These are phyloP conservation scores for Pyrrhia umbra DNA, from an alignment of 2,888 invertebrate species.

Conservation along the genomic window DNA sequence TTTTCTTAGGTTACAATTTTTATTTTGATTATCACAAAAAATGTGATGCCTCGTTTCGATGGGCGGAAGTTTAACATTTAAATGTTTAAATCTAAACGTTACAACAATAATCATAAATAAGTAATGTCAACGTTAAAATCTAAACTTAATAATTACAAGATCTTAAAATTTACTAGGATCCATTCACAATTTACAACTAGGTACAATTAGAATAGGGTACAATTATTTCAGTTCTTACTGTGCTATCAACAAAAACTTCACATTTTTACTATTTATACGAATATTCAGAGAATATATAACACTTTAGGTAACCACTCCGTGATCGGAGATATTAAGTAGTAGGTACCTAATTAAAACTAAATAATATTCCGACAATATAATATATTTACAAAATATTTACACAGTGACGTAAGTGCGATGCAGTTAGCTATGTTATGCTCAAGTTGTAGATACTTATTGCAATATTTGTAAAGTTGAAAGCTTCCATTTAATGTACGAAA, in stretches of 20 bases:
- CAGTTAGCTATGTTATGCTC: constrained; percentile 39
- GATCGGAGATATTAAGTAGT: constrained; percentile 35
- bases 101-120: constrained; percentile 71
- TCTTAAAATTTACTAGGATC: constrained; percentile 86
- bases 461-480: constrained; percentile 12
- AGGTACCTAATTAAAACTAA: constrained; percentile 57
- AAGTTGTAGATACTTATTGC: constrained; percentile 26
- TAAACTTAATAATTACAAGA: constrained; percentile 75
- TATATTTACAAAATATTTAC: constrained; percentile 69
- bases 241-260: constrained; percentile 62
- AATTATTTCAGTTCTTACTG: constrained; percentile 70
- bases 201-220: constrained; percentile 63
- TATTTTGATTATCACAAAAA: constrained; percentile 56
- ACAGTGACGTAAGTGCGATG: constrained; percentile 48
- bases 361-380: constrained; percentile 50
- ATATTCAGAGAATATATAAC: constrained; percentile 57
- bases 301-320: constrained; percentile 60
- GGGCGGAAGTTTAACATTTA: constrained; percentile 68
- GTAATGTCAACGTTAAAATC: constrained; percentile 66
- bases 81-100: constrained; percentile 61
- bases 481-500: background rate
- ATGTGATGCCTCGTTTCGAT: constrained; percentile 74
- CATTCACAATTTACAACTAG: constrained; percentile 84
- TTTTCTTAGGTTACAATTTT: constrained; percentile 24
- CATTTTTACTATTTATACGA: constrained; percentile 51